phyloP scores from a whole-genome alignment of 2,797 vertebrate species.

The Artibeus jamaicensis region DNA sequence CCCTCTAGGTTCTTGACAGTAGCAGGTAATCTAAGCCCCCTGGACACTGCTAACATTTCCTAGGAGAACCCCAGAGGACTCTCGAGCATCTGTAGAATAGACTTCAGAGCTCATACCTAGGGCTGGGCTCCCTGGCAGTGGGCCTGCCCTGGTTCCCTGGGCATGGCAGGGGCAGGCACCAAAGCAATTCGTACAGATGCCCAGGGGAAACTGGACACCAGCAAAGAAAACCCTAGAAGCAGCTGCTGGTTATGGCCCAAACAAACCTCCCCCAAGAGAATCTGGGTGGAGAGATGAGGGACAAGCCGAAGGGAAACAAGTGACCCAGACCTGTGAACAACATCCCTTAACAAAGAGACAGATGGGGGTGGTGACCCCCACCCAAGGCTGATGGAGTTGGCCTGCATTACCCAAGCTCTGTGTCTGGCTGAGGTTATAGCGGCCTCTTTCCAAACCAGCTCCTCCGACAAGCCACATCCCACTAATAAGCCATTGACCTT shows the following conservation, averaged over 20 bases:
- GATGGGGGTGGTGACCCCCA: background rate
- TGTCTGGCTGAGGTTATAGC: background rate
- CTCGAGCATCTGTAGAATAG: background rate
- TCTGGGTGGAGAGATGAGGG: background rate
- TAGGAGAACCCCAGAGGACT: background rate
- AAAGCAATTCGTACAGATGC: background rate
- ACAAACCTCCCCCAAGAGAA: background rate
- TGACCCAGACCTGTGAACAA: background rate
- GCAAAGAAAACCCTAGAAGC: background rate
- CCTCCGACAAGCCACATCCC: conserved; percentile 33
- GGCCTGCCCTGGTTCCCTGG: background rate
- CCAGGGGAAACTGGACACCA: background rate
- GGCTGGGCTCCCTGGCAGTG: accelerated
- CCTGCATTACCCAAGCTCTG: background rate
- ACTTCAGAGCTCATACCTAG: background rate
- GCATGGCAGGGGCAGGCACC: background rate
- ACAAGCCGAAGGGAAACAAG: background rate
- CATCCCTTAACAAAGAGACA: background rate
- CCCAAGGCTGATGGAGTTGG: accelerated
- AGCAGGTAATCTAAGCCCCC: background rate
- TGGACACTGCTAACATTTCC: background rate
- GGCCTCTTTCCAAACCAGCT: background rate
- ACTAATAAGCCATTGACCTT: conserved; percentile 81
- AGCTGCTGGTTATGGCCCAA: background rate
- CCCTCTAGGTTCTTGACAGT: background rate